These are phyloP conservation scores for Xylocopa sonorina DNA, from an alignment of 1,140 invertebrate species.

Conservation along the genomic window DNA sequence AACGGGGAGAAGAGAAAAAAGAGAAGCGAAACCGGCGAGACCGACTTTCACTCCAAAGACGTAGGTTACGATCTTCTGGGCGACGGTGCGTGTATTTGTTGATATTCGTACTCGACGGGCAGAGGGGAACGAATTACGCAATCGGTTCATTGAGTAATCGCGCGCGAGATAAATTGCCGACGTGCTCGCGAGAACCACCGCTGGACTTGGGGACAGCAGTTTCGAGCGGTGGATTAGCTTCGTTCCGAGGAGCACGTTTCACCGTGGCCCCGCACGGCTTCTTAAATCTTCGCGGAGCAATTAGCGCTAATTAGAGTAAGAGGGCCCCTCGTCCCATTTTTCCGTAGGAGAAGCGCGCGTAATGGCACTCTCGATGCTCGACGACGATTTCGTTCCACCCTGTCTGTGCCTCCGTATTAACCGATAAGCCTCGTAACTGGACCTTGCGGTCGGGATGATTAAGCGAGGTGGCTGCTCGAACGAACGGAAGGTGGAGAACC, in stretches of 20 bases:
- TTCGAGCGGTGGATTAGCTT: too few relatives aligned
- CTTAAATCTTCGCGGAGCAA: slow-evolving; percentile 62
- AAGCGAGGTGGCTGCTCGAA: not conserved
- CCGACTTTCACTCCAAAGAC: slow-evolving; percentile 69
- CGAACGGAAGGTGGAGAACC: not conserved
- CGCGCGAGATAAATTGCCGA: slow-evolving; percentile 29
- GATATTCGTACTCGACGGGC: slow-evolving; percentile 42
- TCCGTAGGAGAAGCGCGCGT: slow-evolving; percentile 22
- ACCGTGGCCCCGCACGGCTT: slow-evolving; percentile 39
- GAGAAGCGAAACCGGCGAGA: slow-evolving; percentile 26
- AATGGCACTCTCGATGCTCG: slow-evolving; percentile 9
- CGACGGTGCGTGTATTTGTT: slow-evolving; percentile 4
- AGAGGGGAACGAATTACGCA: slow-evolving; percentile 35
- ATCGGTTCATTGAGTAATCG: slow-evolving; percentile 33
- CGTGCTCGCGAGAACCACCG: not conserved
- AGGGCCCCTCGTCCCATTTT: slow-evolving; percentile 51
- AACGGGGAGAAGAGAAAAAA: not conserved
- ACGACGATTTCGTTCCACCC: not conserved
- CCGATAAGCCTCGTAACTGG: not conserved
- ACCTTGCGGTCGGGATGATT: not conserved
- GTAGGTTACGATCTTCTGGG: slow-evolving; percentile 43
- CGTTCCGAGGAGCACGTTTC: too few relatives aligned
- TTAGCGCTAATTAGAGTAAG: slow-evolving; percentile 63
- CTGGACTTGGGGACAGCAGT: too few relatives aligned
- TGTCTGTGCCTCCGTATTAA: not conserved